Percentiles rank a stretch among this genome's conserved stretches.
phyloP scores from a whole-genome alignment of 2,888 invertebrate genomes.

The Plutella xylostella region DNA sequence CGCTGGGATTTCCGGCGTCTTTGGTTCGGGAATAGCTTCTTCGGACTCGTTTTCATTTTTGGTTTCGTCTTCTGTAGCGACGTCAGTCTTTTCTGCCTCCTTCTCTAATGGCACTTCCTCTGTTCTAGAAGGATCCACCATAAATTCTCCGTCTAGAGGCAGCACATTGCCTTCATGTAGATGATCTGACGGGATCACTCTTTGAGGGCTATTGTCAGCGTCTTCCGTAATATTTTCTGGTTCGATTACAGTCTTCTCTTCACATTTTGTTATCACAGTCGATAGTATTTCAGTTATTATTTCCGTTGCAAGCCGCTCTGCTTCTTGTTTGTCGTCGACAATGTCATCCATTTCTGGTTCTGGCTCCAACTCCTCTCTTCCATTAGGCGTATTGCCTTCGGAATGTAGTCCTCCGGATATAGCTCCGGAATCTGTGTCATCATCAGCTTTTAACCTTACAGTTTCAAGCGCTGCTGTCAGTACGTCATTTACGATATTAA shows the following conservation, averaged over 20 bases:
- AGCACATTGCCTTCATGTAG: conserved; percentile 54
- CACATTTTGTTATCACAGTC: conserved; percentile 34
- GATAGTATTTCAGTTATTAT: conserved; percentile 45
- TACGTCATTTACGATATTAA: conserved; percentile 61
- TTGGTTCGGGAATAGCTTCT: conserved; percentile 29
- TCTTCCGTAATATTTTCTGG: conserved; percentile 16
- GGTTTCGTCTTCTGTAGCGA: conserved; percentile 38
- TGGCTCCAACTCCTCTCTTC: conserved; percentile 54
- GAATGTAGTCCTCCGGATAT: conserved; percentile 57
- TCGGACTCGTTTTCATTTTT: conserved; percentile 44
- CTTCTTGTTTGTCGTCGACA: conserved; percentile 38
- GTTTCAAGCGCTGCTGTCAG: conserved; percentile 56
- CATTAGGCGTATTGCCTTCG: conserved; percentile 60
- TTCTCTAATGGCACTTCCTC: conserved; percentile 22
- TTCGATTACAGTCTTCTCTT: conserved; percentile 21
- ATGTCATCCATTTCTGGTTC: conserved; percentile 56
- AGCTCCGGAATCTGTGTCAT: conserved; percentile 60
- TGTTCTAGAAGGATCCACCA: conserved; percentile 29
- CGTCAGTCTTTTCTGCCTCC: conserved; percentile 19
- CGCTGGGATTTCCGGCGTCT: conserved; percentile 72
- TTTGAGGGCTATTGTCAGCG: conserved; percentile 31
- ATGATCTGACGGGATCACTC: conserved; percentile 43
- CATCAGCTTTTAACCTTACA: conserved; percentile 52
- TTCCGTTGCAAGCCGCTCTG: conserved; percentile 46
- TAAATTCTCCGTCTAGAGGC: conserved; percentile 55